phyloP scores from a whole-genome alignment of 2,113 vertebrate genomes.

The Rhynchomys soricoides region DNA sequence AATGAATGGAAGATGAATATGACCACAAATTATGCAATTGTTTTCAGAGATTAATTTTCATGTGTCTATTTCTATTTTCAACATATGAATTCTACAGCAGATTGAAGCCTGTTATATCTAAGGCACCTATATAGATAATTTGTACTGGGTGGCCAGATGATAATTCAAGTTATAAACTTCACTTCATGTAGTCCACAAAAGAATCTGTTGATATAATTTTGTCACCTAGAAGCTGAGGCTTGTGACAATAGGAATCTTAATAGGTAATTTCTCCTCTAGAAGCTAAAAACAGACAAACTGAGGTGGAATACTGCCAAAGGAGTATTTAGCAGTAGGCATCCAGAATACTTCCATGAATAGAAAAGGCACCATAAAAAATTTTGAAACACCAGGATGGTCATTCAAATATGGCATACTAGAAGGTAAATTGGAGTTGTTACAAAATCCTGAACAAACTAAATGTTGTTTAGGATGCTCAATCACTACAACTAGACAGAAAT shows the following conservation, averaged over 20 bases:
- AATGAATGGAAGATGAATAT: not conserved
- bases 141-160: not conserved
- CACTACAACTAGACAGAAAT: not conserved
- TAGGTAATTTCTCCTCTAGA: not conserved
- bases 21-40: not conserved
- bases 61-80: not conserved
- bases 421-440: not conserved
- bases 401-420: not conserved
- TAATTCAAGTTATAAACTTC: not conserved
- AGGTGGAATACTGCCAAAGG: not conserved
- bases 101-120: not conserved
- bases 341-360: not conserved
- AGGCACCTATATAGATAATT: not conserved
- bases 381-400: not conserved
- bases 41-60: not conserved
- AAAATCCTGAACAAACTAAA: not conserved
- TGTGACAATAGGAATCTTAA: not conserved
- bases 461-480: not conserved
- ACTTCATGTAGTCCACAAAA: not conserved
- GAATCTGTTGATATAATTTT: not conserved
- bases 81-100: not conserved
- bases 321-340: not conserved
- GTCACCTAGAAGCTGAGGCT: not conserved
- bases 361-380: not conserved
- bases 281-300: not conserved